phyloP scores from a whole-genome alignment of 2,113 vertebrate species.

The Pelvicachromis taeniatus region DNA sequence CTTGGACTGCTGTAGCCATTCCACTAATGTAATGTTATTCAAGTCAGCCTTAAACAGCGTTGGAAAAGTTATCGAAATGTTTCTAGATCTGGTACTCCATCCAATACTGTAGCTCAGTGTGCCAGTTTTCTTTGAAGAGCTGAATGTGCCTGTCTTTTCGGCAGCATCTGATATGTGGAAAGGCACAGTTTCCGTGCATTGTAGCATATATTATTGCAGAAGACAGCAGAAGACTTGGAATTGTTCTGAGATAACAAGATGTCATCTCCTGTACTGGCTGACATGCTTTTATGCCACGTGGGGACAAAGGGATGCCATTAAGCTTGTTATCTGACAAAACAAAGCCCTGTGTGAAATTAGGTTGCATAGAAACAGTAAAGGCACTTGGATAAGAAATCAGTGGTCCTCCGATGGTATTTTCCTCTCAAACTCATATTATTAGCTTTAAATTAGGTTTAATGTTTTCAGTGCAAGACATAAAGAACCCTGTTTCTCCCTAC shows the following conservation, averaged over 20 bases:
- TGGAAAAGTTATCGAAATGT: background rate
- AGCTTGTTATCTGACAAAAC: slow-evolving; percentile 39
- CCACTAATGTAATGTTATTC: background rate
- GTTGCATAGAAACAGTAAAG: slow-evolving; percentile 8
- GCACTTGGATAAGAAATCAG: background rate
- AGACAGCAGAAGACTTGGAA: slow-evolving; percentile 21
- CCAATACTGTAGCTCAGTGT: background rate
- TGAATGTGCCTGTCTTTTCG: background rate
- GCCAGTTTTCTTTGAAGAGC: background rate
- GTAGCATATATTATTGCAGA: slow-evolving; percentile 30
- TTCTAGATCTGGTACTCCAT: background rate
- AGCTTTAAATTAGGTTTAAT: slow-evolving; percentile 41
- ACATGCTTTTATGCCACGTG: slow-evolving; percentile 40
- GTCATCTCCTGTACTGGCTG: slow-evolving; percentile 33
- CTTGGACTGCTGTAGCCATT: background rate
- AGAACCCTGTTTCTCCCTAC: slow-evolving; percentile 2
- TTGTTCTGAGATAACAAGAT: slow-evolving; percentile 54
- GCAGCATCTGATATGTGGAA: background rate
- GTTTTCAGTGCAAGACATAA: slow-evolving; percentile 5
- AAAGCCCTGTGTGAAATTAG: slow-evolving; percentile 28
- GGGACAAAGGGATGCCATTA: slow-evolving; percentile 27
- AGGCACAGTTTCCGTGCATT: background rate
- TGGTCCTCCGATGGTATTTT: background rate
- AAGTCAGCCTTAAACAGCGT: background rate
- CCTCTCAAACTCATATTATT: slow-evolving; percentile 14